Conservation (phyloP, 2,113 vertebrate genomes). For the Myrmophylax atrothorax region DNA sequence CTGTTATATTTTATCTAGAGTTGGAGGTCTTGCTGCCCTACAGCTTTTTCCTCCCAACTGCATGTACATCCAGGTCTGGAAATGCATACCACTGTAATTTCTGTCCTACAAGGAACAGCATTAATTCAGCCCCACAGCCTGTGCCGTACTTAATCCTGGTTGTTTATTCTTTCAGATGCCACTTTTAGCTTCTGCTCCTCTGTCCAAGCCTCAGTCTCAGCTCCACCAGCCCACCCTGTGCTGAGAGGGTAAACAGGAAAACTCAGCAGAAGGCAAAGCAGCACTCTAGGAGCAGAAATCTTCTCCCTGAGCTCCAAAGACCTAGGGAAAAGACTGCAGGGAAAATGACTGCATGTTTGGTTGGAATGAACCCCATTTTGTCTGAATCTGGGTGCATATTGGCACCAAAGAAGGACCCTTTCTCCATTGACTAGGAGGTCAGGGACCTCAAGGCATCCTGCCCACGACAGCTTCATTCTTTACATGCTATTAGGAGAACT, state of each 20-base stretch:
- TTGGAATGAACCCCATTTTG: background rate
- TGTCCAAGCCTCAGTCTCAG: background rate
- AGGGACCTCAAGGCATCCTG: background rate
- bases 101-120: background rate
- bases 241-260: background rate
- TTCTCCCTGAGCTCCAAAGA: background rate
- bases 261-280: background rate
- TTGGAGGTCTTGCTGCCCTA: background rate
- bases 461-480: background rate
- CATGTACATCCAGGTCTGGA: background rate
- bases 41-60: background rate
- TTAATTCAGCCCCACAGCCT: background rate
- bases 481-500: background rate
- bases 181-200: background rate
- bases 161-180: background rate
- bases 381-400: background rate
- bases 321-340: background rate
- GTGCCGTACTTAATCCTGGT: background rate
- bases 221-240: background rate
- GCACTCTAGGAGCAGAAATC: background rate
- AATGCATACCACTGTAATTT: background rate
- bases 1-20: background rate
- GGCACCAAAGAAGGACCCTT: background rate
- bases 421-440: background rate
- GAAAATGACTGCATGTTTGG: background rate